Base-by-base conservation (phyloP, 2,797 vertebrate species). In the Oreortyx pictus region DNA sequence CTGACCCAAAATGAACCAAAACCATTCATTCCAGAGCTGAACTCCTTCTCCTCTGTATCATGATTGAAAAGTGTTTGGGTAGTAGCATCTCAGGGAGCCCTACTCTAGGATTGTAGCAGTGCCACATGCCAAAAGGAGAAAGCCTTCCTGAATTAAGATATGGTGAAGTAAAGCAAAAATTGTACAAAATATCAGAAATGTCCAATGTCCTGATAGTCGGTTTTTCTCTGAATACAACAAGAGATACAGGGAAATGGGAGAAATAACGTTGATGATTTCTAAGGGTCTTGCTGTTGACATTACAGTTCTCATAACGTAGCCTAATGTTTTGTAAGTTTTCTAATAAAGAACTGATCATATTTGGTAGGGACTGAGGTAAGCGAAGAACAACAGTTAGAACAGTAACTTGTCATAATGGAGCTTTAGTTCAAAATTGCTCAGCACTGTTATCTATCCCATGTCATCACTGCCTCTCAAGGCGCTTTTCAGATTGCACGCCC, bases 1-100 rank as follows among this genome's bases (percentile, higher is more conserved):
- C 52, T 88, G 56, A 79, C 65, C 56, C 60, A 90, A 88, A 94
- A 92, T 70, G 11, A 79, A 37, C 52, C 31, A 67, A 88, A 88
- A 29, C 14, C 44, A 31, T 70, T 78, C 9, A 33, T 83, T 81
- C 35, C 43, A 88, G 71, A 89, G 43, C 17, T 60, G 62, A 33
- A 47, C 8, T 76, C 43, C 39, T 83, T 81, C 46, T 22, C 14
- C 24, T 78, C n/a, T 4, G 0, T 62, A n/a, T 56, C 18, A 31
- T 11, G 6, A 50, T 16, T 24, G 25, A 14, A 78, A 81, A 66
- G 23, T 59, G 14, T 75, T 86, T 87, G 22, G 27, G 19, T 60
- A 52, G 33, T 29, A 52, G 8, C 27, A 44, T 54, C 29, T 67
- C 17, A 9, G 6, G 64, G 52, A 37, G 31, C 6, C 25, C 64